phyloP scores from a whole-genome alignment of 2,888 invertebrate genomes.

The Germaria angustata region DNA sequence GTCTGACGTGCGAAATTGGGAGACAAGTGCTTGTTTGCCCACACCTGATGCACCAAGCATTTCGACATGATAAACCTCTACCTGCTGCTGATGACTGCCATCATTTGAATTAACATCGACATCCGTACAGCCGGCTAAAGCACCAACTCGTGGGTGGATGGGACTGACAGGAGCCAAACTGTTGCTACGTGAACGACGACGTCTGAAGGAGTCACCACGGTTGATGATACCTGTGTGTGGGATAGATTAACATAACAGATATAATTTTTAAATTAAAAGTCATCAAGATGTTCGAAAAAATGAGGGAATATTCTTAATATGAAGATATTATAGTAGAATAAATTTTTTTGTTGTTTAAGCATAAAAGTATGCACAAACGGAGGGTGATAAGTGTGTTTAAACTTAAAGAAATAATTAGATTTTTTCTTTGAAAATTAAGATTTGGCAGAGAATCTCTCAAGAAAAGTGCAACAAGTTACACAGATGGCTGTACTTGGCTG shows the following conservation, averaged over 20 bases:
- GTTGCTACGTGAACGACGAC: conserved; percentile 90
- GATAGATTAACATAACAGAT: neutral
- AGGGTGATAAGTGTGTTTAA: neutral
- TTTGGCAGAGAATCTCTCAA: too few relatives aligned
- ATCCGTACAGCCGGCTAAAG: conserved; percentile 63
- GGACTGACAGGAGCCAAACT: conserved; percentile 86
- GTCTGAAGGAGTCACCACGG: conserved; percentile 95
- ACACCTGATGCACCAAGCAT: conserved; percentile 90
- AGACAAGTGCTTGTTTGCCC: conserved; percentile 91
- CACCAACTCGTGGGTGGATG: conserved; percentile 79
- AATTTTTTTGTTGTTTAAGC: neutral
- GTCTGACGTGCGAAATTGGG: conserved; percentile 95
- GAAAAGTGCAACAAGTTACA: too few relatives aligned
- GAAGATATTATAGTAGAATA: neutral
- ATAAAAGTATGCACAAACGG: neutral
- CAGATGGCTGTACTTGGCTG: too few relatives aligned
- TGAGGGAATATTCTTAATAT: too few relatives aligned
- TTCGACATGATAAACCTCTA: conserved; percentile 85
- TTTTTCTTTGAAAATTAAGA: too few relatives aligned
- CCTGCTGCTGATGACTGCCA: conserved; percentile 81
- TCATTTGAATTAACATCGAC: conserved; percentile 76
- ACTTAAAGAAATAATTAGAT: neutral
- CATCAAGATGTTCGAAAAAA: neutral
- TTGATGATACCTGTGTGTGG: conserved; percentile 89
- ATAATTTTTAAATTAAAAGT: neutral